Evolutionary conservation across 2,797 vertebrate genomes (phyloP).

Genomic region (Chaenodraco wilsoni): DNA sequence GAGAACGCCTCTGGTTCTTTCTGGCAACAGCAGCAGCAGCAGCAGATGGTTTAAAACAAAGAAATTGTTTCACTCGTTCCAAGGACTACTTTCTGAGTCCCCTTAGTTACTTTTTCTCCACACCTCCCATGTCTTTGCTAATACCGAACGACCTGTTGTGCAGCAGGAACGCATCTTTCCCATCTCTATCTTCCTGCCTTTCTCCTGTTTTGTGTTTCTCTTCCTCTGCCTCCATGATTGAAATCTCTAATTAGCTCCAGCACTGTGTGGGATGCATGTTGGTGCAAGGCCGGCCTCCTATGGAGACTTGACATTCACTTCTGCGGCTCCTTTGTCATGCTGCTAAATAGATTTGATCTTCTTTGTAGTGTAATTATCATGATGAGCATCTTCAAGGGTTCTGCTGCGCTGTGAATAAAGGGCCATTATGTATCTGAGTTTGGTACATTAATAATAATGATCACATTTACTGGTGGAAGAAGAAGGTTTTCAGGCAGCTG

Average conservation of each 20-base stretch:
- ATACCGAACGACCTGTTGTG: constrained; percentile 4
- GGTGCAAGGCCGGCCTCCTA: constrained; percentile 31
- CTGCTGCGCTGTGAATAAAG: not conserved
- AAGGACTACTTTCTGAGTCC: constrained; percentile 38
- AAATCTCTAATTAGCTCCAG: constrained; percentile 36
- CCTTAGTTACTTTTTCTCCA: constrained; percentile 40
- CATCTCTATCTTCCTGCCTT: not conserved
- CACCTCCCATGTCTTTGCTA: constrained; percentile 21
- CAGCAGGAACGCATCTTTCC: not conserved
- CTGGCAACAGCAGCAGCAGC: constrained; percentile 72
- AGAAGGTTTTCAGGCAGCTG: not conserved
- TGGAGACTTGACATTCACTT: constrained; percentile 41
- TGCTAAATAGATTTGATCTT: constrained; percentile 12
- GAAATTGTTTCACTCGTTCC: constrained; percentile 40
- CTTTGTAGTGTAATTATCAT: constrained; percentile 1
- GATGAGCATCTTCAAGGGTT: constrained; percentile 8
- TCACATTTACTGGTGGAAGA: not conserved
- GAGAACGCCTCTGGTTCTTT: too few species aligned
- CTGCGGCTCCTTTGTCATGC: constrained; percentile 21
- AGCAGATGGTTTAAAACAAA: constrained; percentile 71
- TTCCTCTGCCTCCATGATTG: constrained; percentile 28
- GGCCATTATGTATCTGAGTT: not conserved
- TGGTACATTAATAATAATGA: not conserved
- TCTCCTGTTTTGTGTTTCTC: constrained; percentile 9
- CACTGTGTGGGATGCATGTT: constrained; percentile 31